phyloP scores from a whole-genome alignment of 2,113 vertebrate genomes.

The Athene noctua region DNA sequence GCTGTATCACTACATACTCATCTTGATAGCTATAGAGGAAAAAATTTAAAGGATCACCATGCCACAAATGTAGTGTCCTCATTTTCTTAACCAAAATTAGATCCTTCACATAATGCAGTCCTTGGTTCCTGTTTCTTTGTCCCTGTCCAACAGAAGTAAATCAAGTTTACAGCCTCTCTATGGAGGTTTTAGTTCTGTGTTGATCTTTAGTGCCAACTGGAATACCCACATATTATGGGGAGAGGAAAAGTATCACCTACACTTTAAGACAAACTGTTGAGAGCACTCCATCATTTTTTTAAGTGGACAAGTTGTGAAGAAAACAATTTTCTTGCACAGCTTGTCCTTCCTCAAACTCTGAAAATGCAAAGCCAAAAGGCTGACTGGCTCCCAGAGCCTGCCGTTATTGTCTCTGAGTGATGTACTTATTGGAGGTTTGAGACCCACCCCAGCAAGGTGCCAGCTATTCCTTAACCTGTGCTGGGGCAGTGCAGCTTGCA shows the following conservation, averaged over 20 bases:
- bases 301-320: background rate
- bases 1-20: background rate
- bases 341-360: background rate
- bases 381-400: background rate
- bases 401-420: background rate
- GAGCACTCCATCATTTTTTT: background rate
- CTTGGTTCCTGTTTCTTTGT: background rate
- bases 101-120: background rate
- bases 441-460: background rate
- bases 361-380: background rate
- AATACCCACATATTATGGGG: background rate
- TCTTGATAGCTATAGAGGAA: background rate
- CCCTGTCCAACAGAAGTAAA: background rate
- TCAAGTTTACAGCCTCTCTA: background rate
- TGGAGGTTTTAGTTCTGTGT: background rate
- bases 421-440: background rate
- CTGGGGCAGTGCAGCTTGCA: background rate
- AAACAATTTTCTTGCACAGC: background rate
- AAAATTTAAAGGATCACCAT: background rate
- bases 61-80: background rate
- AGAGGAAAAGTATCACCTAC: background rate
- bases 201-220: background rate
- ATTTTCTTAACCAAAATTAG: background rate
- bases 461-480: background rate
- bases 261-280: background rate